A percentile compares a stretch with the other conserved stretches of the same genome.
phyloP scores from a whole-genome alignment of 2,888 invertebrate genomes.

The Hydrotaea diabolus region DNA sequence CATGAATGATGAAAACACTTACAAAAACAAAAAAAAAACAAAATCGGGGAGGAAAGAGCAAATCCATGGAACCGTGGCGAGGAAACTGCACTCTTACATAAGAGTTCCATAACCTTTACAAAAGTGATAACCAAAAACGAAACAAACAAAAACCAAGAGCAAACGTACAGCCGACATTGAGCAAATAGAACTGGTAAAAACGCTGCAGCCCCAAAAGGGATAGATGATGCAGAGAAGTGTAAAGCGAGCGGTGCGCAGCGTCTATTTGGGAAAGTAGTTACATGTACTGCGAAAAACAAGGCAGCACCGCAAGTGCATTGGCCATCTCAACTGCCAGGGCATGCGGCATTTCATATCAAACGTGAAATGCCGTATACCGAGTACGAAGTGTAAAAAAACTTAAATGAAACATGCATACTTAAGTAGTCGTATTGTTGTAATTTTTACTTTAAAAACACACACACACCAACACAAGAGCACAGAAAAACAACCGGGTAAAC shows the following conservation, averaged over 20 bases:
- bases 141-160: constrained; percentile 17
- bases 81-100: constrained; percentile 54
- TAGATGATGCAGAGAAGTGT: background rate
- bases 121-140: constrained; percentile 23
- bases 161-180: constrained; percentile 36
- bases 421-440: constrained; percentile 6
- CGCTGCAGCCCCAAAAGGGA: constrained; percentile 25
- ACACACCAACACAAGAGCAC: too few species aligned
- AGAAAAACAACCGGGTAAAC: constrained; percentile 9
- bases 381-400: constrained; percentile 1
- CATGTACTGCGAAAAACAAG: constrained; percentile 28
- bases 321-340: constrained; percentile 46
- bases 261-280: constrained; percentile 41
- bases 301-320: constrained; percentile 18
- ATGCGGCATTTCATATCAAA: constrained; percentile 42
- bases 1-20: constrained; percentile 51
- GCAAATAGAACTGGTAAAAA: constrained; percentile 44
- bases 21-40: background rate
- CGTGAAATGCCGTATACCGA: background rate
- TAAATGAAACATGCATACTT: constrained; percentile 34
- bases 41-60: background rate
- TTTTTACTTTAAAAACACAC: background rate
- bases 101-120: constrained; percentile 65
- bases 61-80: background rate
- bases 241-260: constrained; percentile 15